Base-by-base conservation (phyloP, 1,140 invertebrate species). In the Pseudomyrmex cubaensis region DNA sequence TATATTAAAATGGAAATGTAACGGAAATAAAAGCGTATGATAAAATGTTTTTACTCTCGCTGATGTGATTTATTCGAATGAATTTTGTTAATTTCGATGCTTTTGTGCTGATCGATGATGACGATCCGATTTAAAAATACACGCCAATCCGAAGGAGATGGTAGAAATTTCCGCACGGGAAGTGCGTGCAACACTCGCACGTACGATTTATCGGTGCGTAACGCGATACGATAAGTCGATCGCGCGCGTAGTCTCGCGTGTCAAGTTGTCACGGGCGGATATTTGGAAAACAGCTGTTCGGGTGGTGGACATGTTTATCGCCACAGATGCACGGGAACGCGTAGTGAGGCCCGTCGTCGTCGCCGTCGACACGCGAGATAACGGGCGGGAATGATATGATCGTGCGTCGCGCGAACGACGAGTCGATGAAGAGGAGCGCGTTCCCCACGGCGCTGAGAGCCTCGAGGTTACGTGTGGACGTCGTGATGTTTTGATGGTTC, bases 221-320 rank as follows among this genome's bases (percentile, higher is more conserved):
- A 35, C 7, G 35, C 35, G 35, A 35, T 35, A 35, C 35, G 35
- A 35, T 35, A 35, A 35, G 35, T 35, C 35, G 35, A 35, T 35
- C 35, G 35, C 35, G 35, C 35, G 35, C 57, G n/a, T n/a, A n/a
- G n/a, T 35, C 48, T 56, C 22, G 20, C 7, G 2, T 12, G 15
- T 54, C 20, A 15, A 9, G 20, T 25, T 54, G 12, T 76, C 9
- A 13, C 0, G 9, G 15, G 12, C 17, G 17, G 13, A 57, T 46
- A 61, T 77, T 77, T 52, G 8, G 22, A 35, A 61, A 76, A 83
- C 82, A 83, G 82, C 82, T 83, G 82, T 78, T 83, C 25, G 74
- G 35, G 35, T 35, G 35, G 25, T 83, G 75, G 82, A 78, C 63
- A 83, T 83, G 74, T 83, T 83, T 76, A 78, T 83, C 82, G 17